phyloP scores from a whole-genome alignment of 2,888 invertebrate genomes.

The Gibbula magus region DNA sequence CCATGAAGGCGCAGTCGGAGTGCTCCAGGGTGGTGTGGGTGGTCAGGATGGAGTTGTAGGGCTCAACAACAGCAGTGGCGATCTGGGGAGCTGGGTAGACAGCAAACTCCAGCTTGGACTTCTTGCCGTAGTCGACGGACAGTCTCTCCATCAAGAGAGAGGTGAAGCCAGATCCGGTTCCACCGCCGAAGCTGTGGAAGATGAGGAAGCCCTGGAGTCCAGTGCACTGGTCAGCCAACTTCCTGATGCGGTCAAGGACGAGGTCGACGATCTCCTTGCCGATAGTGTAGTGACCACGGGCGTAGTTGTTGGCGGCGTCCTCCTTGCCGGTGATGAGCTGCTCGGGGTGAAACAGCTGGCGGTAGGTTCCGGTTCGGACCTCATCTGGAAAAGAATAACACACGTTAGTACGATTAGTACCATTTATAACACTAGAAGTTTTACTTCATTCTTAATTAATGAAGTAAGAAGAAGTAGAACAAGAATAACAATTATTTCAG shows the following conservation, averaged over 20 bases:
- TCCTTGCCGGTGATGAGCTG: slow-evolving; percentile 97
- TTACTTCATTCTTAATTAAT: too few species aligned
- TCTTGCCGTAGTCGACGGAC: slow-evolving; percentile 84
- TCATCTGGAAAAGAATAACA: too few species aligned
- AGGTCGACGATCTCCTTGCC: slow-evolving; percentile 86
- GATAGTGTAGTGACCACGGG: slow-evolving; percentile 97
- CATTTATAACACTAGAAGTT: too few species aligned
- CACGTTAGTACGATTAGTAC: too few species aligned
- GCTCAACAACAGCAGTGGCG: slow-evolving; percentile 94
- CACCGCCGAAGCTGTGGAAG: slow-evolving; percentile 78
- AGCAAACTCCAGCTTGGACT: slow-evolving; percentile 79
- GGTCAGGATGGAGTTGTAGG: slow-evolving; percentile 96
- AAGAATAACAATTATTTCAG: too few species aligned
- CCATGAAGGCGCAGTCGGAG: slow-evolving; percentile 97
- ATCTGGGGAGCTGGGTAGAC: slow-evolving; percentile 93
- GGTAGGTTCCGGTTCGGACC: slow-evolving; percentile 80
- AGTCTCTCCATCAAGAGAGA: slow-evolving; percentile 90
- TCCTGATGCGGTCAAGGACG: slow-evolving; percentile 85
- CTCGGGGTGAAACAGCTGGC: slow-evolving; percentile 97
- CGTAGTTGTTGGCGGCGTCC: slow-evolving; percentile 98
- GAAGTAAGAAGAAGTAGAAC: too few species aligned
- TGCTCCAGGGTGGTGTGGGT: slow-evolving; percentile 96
- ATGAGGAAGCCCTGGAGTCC: slow-evolving; percentile 71
- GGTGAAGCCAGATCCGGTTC: slow-evolving; percentile 82
- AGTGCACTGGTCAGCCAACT: slow-evolving; percentile 69